Conservation (phyloP, 2,113 vertebrate species). For the Capricornis sumatraensis region DNA sequence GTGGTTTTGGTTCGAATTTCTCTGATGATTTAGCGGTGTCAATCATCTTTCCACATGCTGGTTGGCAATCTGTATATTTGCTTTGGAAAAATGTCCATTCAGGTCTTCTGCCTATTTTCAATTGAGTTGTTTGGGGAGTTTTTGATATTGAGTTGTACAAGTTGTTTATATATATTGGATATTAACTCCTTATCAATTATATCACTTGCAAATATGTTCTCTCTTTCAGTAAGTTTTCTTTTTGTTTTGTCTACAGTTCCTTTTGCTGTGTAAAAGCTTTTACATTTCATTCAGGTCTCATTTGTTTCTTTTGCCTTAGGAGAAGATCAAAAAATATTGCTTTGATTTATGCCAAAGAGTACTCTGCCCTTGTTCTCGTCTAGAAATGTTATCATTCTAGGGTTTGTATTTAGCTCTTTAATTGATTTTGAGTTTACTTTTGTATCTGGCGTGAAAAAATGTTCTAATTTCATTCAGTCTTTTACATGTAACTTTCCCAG, state of each 20-base stretch:
- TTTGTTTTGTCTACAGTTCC: neutral
- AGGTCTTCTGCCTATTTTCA: neutral
- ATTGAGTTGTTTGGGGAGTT: neutral
- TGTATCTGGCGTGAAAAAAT: neutral
- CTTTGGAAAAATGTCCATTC: neutral
- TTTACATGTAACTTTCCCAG: neutral
- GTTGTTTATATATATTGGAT: neutral
- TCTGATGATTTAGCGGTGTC: neutral
- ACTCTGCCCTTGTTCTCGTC: neutral
- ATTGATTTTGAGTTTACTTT: neutral
- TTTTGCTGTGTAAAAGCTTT: neutral
- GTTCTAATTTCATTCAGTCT: neutral
- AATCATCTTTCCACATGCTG: neutral
- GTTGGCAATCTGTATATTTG: neutral
- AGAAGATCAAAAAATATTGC: neutral
- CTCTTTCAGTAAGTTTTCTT: neutral
- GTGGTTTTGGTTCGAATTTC: neutral
- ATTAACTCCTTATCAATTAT: neutral
- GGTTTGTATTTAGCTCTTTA: neutral
- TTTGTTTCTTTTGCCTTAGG: neutral
- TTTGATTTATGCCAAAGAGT: neutral
- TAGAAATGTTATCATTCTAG: neutral
- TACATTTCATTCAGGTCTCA: neutral
- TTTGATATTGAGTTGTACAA: neutral
- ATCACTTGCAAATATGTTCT: neutral